A percentile compares a stretch with the other conserved stretches of the same genome.
phyloP scores from a whole-genome alignment of 2,797 vertebrate genomes.

The Chaetophractus vellerosus region DNA sequence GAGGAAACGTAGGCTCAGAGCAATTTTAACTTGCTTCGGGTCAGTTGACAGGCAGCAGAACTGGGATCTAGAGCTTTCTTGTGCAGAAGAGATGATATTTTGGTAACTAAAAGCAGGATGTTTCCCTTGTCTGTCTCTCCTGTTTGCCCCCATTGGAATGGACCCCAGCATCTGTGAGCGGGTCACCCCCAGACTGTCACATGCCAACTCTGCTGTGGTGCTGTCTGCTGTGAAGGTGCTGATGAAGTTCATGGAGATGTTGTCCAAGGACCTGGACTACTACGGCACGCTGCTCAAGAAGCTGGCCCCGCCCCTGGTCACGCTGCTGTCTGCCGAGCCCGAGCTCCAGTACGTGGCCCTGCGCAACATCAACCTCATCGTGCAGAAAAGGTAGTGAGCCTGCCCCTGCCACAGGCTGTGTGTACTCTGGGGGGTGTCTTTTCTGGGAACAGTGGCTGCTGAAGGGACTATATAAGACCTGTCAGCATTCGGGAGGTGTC shows the following conservation, averaged over 20 bases:
- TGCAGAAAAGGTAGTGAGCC: conserved; percentile 95
- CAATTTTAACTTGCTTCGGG: background rate
- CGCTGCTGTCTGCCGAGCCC: conserved; percentile 96
- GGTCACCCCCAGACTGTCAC: conserved; percentile 97
- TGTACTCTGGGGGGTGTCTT: background rate
- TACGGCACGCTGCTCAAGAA: conserved; percentile 98
- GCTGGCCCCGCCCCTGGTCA: conserved; percentile 97
- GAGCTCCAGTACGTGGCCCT: conserved; percentile 98
- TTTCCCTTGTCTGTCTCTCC: conserved; percentile 63
- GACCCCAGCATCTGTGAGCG: conserved; percentile 95
- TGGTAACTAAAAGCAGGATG: conserved; percentile 56
- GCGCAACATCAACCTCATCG: conserved; percentile 99
- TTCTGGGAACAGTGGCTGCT: accelerated
- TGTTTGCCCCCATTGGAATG: background rate
- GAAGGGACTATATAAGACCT: background rate
- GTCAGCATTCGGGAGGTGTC: background rate
- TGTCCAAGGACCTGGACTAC: conserved; percentile 98
- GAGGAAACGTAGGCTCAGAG: background rate
- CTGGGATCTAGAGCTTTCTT: background rate
- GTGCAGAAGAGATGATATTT: background rate
- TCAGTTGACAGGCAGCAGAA: background rate
- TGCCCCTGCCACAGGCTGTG: accelerated
- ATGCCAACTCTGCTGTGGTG: conserved; percentile 98
- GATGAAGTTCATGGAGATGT: conserved; percentile 99
- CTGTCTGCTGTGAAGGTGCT: conserved; percentile 98